Evolutionary conservation across 2,113 vertebrate species (phyloP), one percentile per base, ranked within the genome.

Genomic region (Caranx melampygus): DNA sequence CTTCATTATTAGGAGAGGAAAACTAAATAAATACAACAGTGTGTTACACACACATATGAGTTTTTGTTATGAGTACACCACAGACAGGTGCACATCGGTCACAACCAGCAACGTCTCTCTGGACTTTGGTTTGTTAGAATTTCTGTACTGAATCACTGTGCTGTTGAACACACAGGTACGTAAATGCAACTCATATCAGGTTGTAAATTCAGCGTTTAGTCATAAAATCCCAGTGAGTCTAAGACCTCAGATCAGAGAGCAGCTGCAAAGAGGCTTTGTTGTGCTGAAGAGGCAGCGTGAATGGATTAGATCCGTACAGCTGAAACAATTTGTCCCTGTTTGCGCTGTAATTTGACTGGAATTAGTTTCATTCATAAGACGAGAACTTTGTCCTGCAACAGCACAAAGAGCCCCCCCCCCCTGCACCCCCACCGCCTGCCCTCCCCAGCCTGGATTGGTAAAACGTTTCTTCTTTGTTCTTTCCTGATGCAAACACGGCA

Each of bases 231-330:
- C 47, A 16, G 16, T 20, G 37, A 35, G 55, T 62, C 77, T 64
- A 16, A 71, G 72, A 54, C 21, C 62, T 57, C 6, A 64, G 76
- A 61, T 64, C 31, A 78, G 51, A 62, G 47, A 52, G 12, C 40
- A 0, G 61, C 55, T 65, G 37, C 9, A n/a, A 71, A 83, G 60
- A 45, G 16, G 71, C 58, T 75, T 80, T 52, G 35, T 12, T 74
- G 31, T 40, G 71, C 52, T 67, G 37, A 33, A 5, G 37, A 42
- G n/a, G 58, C 60, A 61, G 11, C 0, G 3, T 18, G 35, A 60
- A 16, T 34, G 68, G 74, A 83, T 86, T 91, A 77, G 5, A 35
- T 34, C 49, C 44, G 64, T 11, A 45, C 18, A 58, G 65, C 70
- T 73, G 18, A 74, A 64, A 72, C 78, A 16, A 9, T 62, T 6